These are phyloP conservation scores for Varanus komodoensis DNA, from an alignment of 2,113 vertebrate genomes.

Conservation along the genomic window DNA sequence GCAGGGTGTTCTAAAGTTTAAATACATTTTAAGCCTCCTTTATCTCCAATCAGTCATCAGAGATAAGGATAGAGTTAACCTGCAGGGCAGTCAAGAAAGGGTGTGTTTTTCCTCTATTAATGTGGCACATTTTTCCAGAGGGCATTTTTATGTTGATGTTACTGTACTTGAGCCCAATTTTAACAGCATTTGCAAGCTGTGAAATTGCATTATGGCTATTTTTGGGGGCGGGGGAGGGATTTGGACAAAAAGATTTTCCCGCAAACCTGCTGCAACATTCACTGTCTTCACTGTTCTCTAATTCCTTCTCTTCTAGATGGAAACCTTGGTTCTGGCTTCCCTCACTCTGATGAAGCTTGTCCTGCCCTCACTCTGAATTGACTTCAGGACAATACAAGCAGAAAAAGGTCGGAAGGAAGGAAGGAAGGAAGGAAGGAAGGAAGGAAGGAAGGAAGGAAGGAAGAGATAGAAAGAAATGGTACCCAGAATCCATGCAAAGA, in stretches of 20 bases:
- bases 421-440: background rate
- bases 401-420: background rate
- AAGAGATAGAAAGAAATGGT: background rate
- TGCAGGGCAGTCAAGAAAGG: no score
- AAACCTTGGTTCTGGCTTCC: background rate
- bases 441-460: background rate
- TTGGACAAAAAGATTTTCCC: background rate
- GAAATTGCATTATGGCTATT: background rate
- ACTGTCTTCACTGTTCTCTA: background rate
- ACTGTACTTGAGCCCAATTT: no score
- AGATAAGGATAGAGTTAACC: no score
- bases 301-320: background rate
- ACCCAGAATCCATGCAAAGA: background rate
- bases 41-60: no score
- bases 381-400: background rate
- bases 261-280: background rate
- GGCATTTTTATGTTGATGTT: background rate
- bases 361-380: background rate
- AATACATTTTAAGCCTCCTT: no score
- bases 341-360: background rate
- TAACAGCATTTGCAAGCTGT: no score
- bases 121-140: background rate
- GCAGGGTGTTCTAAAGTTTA: no score
- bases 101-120: no score
- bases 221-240: background rate